These are phyloP conservation scores for Homalodisca vitripennis DNA, from an alignment of 1,140 invertebrate genomes.

Conservation along the genomic window DNA sequence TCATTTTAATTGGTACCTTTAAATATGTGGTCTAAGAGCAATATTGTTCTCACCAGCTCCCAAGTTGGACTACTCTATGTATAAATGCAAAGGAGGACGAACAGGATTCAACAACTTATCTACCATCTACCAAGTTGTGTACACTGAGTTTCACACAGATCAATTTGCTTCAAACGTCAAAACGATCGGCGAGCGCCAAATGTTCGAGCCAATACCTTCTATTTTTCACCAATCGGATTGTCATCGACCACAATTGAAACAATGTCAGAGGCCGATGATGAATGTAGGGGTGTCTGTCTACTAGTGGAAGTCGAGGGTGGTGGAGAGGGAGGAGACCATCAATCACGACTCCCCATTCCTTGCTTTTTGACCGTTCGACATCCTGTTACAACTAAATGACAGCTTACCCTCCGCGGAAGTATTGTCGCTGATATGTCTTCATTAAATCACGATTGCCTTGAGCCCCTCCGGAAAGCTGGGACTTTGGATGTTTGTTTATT, in stretches of 20 bases:
- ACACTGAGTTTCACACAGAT: too few relatives aligned
- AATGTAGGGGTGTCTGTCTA: too few relatives aligned
- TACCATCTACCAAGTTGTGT: too few relatives aligned
- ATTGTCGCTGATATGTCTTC: constrained; percentile 1
- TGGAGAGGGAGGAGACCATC: background rate
- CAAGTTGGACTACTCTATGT: too few relatives aligned
- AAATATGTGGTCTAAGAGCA: too few relatives aligned
- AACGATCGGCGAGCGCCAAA: background rate
- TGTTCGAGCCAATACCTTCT: background rate
- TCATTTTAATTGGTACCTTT: too few relatives aligned
- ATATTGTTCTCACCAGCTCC: too few relatives aligned
- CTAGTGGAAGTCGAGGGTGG: background rate
- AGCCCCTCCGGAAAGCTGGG: background rate
- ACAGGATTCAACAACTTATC: too few relatives aligned
- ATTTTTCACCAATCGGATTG: constrained; percentile 12
- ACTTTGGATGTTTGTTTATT: constrained; percentile 4
- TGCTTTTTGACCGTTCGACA: constrained; percentile 1
- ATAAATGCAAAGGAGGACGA: too few relatives aligned
- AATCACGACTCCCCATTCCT: background rate
- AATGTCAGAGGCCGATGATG: background rate
- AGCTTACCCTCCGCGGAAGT: background rate
- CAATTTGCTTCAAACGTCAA: too few relatives aligned
- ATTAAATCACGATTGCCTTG: background rate
- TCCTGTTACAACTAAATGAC: background rate
- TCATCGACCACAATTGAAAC: constrained; percentile 15